Conservation (phyloP, 2,797 vertebrate genomes). For the Tragopan temminckii region DNA sequence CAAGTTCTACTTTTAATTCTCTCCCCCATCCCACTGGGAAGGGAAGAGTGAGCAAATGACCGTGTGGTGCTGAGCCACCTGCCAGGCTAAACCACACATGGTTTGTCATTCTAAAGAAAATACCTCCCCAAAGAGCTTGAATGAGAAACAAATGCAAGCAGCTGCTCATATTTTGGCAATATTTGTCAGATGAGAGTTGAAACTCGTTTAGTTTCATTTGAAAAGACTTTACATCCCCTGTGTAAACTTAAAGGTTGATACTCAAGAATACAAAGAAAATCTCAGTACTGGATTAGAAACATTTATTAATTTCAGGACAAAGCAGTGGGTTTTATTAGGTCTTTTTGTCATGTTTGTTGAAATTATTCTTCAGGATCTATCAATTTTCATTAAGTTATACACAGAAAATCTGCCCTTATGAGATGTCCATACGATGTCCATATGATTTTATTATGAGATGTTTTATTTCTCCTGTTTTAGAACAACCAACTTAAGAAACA, state of each 20-base stretch:
- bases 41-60: no score
- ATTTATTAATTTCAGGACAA: constrained; percentile 10
- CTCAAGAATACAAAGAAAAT: background rate
- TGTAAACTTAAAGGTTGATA: background rate
- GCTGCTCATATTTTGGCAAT: background rate
- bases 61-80: no score
- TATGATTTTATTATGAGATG: no score
- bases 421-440: no score
- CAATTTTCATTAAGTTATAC: background rate
- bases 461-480: background rate
- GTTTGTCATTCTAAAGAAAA: background rate
- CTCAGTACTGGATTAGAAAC: background rate
- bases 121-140: background rate
- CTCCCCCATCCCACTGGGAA: no score
- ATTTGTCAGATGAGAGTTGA: background rate
- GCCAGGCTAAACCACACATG: no score
- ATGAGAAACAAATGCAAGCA: background rate
- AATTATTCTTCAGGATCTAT: background rate
- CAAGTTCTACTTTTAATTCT: no score
- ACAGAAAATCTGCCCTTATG: background rate
- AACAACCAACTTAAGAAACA: background rate
- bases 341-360: background rate
- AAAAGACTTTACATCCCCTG: background rate
- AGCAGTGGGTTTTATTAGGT: background rate
- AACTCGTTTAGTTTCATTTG: background rate